Base-by-base conservation (phyloP, 1,140 invertebrate genomes). In the Listronotus bonariensis region DNA sequence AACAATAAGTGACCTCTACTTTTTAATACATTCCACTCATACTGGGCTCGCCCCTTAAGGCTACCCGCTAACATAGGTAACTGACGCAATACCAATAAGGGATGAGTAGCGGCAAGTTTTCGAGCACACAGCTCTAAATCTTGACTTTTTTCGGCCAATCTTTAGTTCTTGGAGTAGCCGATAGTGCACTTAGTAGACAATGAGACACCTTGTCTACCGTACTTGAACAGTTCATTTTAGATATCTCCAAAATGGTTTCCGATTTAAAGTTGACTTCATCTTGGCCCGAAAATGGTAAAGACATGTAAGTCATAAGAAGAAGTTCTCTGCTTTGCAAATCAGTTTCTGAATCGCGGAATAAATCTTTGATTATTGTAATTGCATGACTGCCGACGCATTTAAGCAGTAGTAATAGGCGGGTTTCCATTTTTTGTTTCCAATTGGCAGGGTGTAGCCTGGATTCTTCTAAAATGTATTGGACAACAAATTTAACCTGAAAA, bases 61-160 rank as follows among this genome's bases (percentile, higher is more conserved):
- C 93, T 84, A 26, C 92, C 89, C 0, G 89, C 89, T 9, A 97
- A 79, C 79, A 97, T 88, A 0, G 92, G 88, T 60, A 97, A 79
- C 75, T 97, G 95, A 18, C 93, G 84, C 3, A 95, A 77, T 3
- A 96, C 87, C 0, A 97, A 81, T 56, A 92, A 80, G 0, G 91
- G 92, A 83, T 96, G 93, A 41, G 87, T 88, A 41, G 88, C 87
- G n/a, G 89, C 89, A 80, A 90, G 84, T 83, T 94, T 97, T 64
- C 89, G 83, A 26, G 88, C 87, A 15, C 89, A 87, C 7, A 91
- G 78, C 75, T 94, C 93, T 48, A 89, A 85, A 72, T 94, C 91
- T 53, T 86, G 84, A 65, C 90, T 88, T 66, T 86, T 85, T 85
- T 83, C 34, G 84, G 81, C 80, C 88, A 89, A 14, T 89, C 87